Evolutionary conservation across 2,888 invertebrate genomes (phyloP), one percentile per base, ranked within the genome.

Genomic region (Cryptophagus acutangulus): DNA sequence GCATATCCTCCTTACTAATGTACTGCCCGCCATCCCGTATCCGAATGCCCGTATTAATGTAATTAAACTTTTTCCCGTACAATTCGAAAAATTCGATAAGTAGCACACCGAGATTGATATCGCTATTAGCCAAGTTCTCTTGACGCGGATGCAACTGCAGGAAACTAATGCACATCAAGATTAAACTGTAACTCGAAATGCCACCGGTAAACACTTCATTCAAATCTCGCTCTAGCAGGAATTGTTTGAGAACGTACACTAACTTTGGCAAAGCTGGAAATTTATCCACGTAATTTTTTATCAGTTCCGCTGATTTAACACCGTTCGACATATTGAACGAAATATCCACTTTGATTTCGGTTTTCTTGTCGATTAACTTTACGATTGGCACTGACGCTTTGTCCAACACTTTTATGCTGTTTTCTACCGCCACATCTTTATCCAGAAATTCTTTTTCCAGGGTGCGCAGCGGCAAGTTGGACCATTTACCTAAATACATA

Each of bases 151-250:
- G 94, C 65, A 92, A 74, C 76, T 92, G 82, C 52, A 99, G 79
- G 74, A 97, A 99, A 76, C 93, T 94, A 72, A 97, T 92, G 68
- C 93, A 91, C 88, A 99, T 92, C 54, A 99, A 82, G 69, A 97
- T 96, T 58, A 99, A 81, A 65, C 95, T 93, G 76, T 99, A 99
- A 46, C 96, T 97, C 57, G 95, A 94, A 71, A 99, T 95, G 69
- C 99, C 99, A 51, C 99, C 96, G 50, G 95, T 96, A 75, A 96
- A 99, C 62, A 99, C 97, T 78, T 99, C 97, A 74, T 99, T 99
- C 64, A 99, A 81, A 76, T 96, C 94, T 63, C 97, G 82, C 75
- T 97, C 93, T 54, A 95, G 79, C 52, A 99, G 82, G 75, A 97
- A 99, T 77, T 99, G 97, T 75, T 99, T 99, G 59, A 99, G 77